These are phyloP conservation scores for Eucriotettix oculatus DNA, from an alignment of 2,888 invertebrate genomes.

Conservation along the genomic window DNA sequence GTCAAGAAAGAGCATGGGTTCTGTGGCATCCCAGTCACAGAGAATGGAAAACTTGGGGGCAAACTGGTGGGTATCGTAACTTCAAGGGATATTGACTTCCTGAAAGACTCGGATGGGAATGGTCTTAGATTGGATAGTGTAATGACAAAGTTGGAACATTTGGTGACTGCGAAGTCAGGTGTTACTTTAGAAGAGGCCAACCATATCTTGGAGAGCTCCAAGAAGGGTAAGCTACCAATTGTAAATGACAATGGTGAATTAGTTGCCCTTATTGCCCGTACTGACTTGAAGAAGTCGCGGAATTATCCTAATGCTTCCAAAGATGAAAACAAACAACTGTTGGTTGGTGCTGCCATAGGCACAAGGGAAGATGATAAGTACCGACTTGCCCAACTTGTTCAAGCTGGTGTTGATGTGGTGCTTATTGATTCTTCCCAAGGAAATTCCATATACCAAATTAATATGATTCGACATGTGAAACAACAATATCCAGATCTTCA, in stretches of 20 bases:
- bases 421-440: conserved; percentile 93
- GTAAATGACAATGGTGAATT: conserved; percentile 71
- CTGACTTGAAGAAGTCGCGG: conserved; percentile 93
- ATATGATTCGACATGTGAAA: conserved; percentile 88
- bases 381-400: conserved; percentile 59
- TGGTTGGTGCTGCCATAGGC: conserved; percentile 88
- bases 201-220: conserved; percentile 83
- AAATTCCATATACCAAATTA: conserved; percentile 87
- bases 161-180: conserved; percentile 80
- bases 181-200: conserved; percentile 91
- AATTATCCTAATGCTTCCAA: conserved; percentile 97
- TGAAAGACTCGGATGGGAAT: conserved; percentile 28
- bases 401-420: conserved; percentile 90
- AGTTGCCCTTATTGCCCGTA: conserved; percentile 88
- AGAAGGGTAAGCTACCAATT: conserved; percentile 85
- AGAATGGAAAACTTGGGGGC: conserved; percentile 84
- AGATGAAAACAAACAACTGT: conserved; percentile 83
- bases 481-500: conserved; percentile 68
- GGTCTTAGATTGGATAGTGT: conserved; percentile 1
- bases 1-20: conserved; percentile 87
- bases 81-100: conserved; percentile 91
- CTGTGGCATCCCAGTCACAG: conserved; percentile 91
- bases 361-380: conserved; percentile 71
- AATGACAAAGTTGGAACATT: conserved; percentile 72
- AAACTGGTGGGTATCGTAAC: conserved; percentile 92